Percentiles rank a stretch among this genome's conserved stretches.
phyloP scores from a whole-genome alignment of 2,113 vertebrate species.

The Thermophis baileyi region DNA sequence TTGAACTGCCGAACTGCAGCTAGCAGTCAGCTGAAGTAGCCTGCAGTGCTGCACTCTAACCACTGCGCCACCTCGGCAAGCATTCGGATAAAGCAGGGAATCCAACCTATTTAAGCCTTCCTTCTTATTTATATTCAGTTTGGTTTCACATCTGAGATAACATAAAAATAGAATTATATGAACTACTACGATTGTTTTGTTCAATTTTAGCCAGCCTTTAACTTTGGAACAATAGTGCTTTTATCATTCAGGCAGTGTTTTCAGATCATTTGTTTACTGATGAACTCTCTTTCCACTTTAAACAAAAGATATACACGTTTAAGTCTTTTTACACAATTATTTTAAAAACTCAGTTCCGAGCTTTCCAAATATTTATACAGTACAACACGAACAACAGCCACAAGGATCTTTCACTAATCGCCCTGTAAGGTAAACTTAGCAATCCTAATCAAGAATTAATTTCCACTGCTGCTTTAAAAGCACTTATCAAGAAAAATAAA shows the following conservation, averaged over 20 bases:
- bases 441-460: slow-evolving; percentile 34
- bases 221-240: not conserved
- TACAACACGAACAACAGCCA: slow-evolving; percentile 45
- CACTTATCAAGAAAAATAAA: not conserved
- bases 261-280: too few species aligned
- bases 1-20: too few species aligned
- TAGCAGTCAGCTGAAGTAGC: too few species aligned
- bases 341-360: slow-evolving; percentile 30
- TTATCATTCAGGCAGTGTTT: not conserved
- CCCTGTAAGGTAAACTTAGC: slow-evolving; percentile 30
- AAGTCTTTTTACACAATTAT: slow-evolving; percentile 22
- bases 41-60: too few species aligned
- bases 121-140: not conserved
- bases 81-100: not conserved
- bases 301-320: slow-evolving; percentile 30
- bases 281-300: slow-evolving; percentile 39
- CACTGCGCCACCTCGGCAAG: too few species aligned
- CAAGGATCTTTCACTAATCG: slow-evolving; percentile 36
- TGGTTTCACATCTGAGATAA: not conserved
- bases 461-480: slow-evolving; percentile 27
- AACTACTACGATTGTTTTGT: not conserved
- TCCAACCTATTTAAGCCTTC: not conserved
- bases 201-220: not conserved
- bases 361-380: slow-evolving; percentile 43
- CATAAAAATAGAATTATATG: not conserved